phyloP scores from a whole-genome alignment of 2,113 vertebrate genomes.

The Plectropomus leopardus region DNA sequence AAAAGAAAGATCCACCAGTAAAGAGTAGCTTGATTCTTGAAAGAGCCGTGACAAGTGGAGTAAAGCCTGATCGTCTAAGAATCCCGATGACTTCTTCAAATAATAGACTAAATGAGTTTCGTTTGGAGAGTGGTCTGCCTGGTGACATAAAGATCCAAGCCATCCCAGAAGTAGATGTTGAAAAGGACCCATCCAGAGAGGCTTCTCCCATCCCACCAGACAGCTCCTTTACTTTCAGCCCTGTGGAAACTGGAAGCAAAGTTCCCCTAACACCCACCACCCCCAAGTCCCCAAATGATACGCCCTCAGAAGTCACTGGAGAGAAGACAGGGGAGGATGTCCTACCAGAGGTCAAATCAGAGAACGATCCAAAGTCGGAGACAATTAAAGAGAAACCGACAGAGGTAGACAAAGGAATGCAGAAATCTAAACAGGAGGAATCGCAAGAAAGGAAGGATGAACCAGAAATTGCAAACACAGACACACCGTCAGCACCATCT shows the following conservation, averaged over 20 bases:
- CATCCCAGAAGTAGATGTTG: conserved; percentile 81
- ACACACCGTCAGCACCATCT: neutral
- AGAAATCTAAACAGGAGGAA: conserved; percentile 17
- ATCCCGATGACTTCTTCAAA: conserved; percentile 74
- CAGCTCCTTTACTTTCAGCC: conserved; percentile 71
- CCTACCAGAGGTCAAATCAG: conserved; percentile 16
- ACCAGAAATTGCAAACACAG: neutral
- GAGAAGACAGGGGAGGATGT: neutral
- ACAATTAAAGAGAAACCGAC: neutral
- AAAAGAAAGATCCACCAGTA: conserved; percentile 68
- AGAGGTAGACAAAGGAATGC: conserved; percentile 17
- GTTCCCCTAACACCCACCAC: conserved; percentile 45
- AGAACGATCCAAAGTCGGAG: neutral
- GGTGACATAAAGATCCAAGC: conserved; percentile 77
- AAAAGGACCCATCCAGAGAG: conserved; percentile 81
- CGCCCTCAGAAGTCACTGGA: conserved; percentile 10
- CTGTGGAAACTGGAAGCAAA: conserved; percentile 50
- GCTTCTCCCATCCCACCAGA: conserved; percentile 80
- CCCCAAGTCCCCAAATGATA: conserved; percentile 39
- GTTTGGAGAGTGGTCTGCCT: conserved; percentile 74
- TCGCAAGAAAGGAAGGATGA: conserved; percentile 4
- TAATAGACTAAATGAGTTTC: conserved; percentile 73
- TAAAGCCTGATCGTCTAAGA: conserved; percentile 78
- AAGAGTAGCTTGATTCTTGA: conserved; percentile 71
- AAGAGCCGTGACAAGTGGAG: conserved; percentile 71